phyloP scores from a whole-genome alignment of 2,888 invertebrate genomes.

The Hecatera dysodea region DNA sequence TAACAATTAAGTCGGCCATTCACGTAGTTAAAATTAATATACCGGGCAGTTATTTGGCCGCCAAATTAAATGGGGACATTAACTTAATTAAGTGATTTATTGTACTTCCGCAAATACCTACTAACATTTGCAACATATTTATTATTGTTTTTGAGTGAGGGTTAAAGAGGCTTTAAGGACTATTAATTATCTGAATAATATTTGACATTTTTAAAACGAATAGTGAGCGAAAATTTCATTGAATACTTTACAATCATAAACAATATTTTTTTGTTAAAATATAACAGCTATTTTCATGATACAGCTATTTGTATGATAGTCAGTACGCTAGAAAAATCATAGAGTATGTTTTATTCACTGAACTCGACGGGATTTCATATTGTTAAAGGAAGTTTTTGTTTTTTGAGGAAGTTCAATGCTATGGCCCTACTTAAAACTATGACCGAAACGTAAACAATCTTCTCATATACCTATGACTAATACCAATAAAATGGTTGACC shows the following conservation, averaged over 20 bases:
- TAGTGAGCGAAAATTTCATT: too few species aligned
- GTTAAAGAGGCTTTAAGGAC: not conserved
- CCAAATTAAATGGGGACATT: conserved; percentile 22
- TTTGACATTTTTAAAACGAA: not conserved
- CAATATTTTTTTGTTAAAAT: not conserved
- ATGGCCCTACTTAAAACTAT: not conserved
- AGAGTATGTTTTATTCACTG: not conserved
- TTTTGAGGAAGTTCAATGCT: not conserved
- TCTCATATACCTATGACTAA: not conserved
- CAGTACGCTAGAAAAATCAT: not conserved
- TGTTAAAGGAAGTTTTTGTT: conserved; percentile 4
- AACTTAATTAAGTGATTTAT: conserved; percentile 27
- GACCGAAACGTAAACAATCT: conserved; percentile 12
- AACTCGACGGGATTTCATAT: not conserved
- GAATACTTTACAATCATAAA: not conserved
- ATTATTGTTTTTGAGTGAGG: conserved; percentile 12
- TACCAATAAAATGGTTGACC: conserved; percentile 15
- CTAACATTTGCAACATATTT: conserved; percentile 7
- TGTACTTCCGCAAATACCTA: conserved; percentile 30
- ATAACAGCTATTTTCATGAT: too few species aligned
- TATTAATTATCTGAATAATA: not conserved
- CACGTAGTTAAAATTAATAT: conserved; percentile 7
- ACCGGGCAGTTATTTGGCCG: conserved; percentile 5
- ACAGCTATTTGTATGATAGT: not conserved
- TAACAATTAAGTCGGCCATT: not conserved